A percentile compares a stretch with the other conserved stretches of the same genome.
These are phyloP conservation scores for Etia nguti DNA, from an alignment of 2,113 vertebrate genomes.

Conservation along the genomic window DNA sequence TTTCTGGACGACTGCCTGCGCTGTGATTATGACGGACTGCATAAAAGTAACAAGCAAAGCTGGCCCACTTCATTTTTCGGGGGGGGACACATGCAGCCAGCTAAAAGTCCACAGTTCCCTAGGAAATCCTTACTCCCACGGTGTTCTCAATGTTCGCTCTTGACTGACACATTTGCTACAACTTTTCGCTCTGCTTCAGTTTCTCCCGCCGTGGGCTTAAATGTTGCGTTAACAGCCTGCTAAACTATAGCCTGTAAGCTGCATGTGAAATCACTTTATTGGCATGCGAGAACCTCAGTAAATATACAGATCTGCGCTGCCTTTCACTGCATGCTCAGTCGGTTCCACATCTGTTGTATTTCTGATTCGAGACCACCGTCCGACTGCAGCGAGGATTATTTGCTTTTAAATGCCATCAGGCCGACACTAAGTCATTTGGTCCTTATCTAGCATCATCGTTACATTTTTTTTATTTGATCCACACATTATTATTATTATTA, in stretches of 20 bases:
- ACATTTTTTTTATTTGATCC: not conserved
- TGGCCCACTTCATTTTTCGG: not conserved
- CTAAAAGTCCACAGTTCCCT: not conserved
- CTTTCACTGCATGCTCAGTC: not conserved
- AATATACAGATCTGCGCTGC: slow-evolving; percentile 10
- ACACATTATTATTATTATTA: not conserved
- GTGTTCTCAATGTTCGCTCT: not conserved
- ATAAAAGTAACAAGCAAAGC: slow-evolving; percentile 4
- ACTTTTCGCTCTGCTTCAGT: not conserved
- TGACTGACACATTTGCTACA: not conserved
- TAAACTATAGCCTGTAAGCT: slow-evolving; percentile 9
- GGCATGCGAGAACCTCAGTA: slow-evolving; percentile 16
- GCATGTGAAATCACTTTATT: slow-evolving; percentile 43
- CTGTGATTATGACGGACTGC: slow-evolving; percentile 21
- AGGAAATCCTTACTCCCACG: not conserved
- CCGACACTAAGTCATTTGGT: not conserved
- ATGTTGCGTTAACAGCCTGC: slow-evolving; percentile 45
- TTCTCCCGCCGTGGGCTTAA: slow-evolving; percentile 10
- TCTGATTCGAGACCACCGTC: not conserved
- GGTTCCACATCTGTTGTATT: slow-evolving; percentile 5
- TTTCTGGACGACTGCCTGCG: slow-evolving; percentile 27
- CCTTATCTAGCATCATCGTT: not conserved
- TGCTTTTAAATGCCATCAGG: not conserved
- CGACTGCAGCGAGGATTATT: not conserved
- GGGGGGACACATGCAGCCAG: not conserved